Evolutionary conservation across 2,113 vertebrate genomes (phyloP), one percentile per base, ranked within the genome.

Genomic region (Lutjanus erythropterus): DNA sequence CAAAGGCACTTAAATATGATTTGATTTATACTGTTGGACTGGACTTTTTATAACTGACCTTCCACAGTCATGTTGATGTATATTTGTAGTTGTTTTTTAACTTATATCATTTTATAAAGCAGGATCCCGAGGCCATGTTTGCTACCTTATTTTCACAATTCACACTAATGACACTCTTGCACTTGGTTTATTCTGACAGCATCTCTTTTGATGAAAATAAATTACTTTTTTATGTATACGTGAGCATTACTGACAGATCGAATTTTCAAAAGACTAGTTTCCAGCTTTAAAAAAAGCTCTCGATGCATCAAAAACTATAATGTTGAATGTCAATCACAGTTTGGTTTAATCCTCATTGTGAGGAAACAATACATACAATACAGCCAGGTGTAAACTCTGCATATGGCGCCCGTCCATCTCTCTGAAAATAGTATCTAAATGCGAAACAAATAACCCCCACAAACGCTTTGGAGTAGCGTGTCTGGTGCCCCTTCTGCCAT

Each of bases 401-500:
- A 77, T 29, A 67, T 55, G 37, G 7, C 50, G 27, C 19, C 31
- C 21, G 64, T 73, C 55, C 46, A 64, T 62, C 55, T 62, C 65
- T 75, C 64, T 78, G 71, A 68, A 80, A 83, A 83, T 71, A 75
- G 37, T 5, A 64, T 56, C 29, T 53, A 58, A 78, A 65, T 76
- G 60, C 71, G 27, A 83, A 87, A 80, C 61, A 59, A 83, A 68
- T 39, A n/a, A 27, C 83, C 49, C 50, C 66, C 55, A 37, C 82
- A 71, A 70, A 58, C 29, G 16, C 66, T 71, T 64, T 42, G 42
- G 74, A 76, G 78, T 68, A 53, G 69, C 71, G 9, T 59, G 81
- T 82, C 76, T 86, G 85, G 65, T 75, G 58, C 71, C 37, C 39
- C 73, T 83, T 61, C 47, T 53, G 66, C 78, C 56, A 62, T 79